phyloP scores from a whole-genome alignment of 2,113 vertebrate species.

The Melanocharis versteri region DNA sequence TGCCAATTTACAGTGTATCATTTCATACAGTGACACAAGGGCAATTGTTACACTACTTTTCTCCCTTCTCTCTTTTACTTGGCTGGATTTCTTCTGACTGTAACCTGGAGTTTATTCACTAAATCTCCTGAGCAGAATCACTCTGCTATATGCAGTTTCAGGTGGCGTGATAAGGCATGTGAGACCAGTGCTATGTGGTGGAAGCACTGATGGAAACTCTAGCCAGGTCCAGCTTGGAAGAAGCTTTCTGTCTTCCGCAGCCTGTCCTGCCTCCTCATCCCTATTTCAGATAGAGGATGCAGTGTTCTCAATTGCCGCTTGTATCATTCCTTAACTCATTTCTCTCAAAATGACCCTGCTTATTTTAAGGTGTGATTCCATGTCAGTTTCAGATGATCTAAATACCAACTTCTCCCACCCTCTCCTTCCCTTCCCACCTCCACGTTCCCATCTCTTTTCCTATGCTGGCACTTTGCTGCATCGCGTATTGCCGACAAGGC shows the following conservation, averaged over 20 bases:
- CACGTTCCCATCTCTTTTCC: background rate
- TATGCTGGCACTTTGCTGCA: rapidly evolving
- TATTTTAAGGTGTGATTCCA: background rate
- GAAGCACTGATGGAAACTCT: background rate
- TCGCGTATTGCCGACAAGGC: rapidly evolving
- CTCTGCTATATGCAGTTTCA: background rate
- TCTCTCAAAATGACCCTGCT: background rate
- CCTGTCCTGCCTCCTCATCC: background rate
- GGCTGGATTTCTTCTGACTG: background rate
- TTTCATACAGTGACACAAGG: background rate
- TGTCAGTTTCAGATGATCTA: background rate
- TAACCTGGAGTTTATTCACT: background rate
- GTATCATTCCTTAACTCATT: background rate
- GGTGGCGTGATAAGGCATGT: background rate
- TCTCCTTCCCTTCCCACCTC: background rate
- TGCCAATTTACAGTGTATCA: background rate
- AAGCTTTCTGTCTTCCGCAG: background rate
- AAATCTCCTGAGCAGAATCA: background rate
- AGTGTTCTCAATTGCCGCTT: background rate
- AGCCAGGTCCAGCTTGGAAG: background rate
- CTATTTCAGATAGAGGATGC: background rate
- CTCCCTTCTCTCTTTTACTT: background rate
- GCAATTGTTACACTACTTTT: background rate
- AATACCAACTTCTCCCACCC: background rate
- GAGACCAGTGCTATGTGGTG: background rate